Percentiles rank a stretch among this genome's conserved stretches.
Evolutionary conservation across 2,888 invertebrate species (phyloP).

Genomic region (Tanytarsus gracilentus): DNA sequence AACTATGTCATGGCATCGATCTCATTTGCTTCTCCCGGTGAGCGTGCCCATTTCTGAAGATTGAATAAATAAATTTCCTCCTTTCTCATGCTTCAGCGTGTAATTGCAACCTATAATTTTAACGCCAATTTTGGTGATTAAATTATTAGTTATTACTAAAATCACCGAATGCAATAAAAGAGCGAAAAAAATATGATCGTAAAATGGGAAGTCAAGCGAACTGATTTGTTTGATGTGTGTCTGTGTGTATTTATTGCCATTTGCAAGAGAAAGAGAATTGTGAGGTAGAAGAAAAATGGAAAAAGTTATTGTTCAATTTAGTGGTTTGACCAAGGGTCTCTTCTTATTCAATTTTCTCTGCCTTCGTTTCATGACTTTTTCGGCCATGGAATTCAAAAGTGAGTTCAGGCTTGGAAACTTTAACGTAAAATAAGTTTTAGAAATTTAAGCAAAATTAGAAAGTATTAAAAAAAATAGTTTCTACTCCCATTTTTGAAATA

Average conservation of each 20-base stretch:
- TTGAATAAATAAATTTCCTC: background rate
- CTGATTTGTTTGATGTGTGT: background rate
- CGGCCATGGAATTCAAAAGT: too few species aligned
- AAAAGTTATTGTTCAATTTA: background rate
- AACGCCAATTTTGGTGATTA: constrained; percentile 18
- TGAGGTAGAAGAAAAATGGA: background rate
- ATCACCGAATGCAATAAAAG: background rate
- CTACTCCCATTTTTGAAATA: too few species aligned
- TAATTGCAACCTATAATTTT: constrained; percentile 26
- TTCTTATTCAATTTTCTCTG: background rate
- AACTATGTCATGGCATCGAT: constrained; percentile 24
- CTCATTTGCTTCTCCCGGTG: background rate
- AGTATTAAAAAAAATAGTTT: too few species aligned
- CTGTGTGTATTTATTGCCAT: too few species aligned
- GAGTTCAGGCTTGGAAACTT: too few species aligned
- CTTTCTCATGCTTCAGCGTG: background rate
- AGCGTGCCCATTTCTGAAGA: background rate
- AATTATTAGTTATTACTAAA: background rate
- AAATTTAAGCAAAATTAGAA: too few species aligned
- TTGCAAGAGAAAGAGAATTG: too few species aligned
- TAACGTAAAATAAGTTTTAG: too few species aligned
- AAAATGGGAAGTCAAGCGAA: too few species aligned
- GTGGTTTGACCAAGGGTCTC: background rate
- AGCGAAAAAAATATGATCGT: background rate
- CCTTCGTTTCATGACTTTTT: background rate